phyloP scores from a whole-genome alignment of 35 echinoderm and acorn worm genomes.

The Anneissia japonica region DNA sequence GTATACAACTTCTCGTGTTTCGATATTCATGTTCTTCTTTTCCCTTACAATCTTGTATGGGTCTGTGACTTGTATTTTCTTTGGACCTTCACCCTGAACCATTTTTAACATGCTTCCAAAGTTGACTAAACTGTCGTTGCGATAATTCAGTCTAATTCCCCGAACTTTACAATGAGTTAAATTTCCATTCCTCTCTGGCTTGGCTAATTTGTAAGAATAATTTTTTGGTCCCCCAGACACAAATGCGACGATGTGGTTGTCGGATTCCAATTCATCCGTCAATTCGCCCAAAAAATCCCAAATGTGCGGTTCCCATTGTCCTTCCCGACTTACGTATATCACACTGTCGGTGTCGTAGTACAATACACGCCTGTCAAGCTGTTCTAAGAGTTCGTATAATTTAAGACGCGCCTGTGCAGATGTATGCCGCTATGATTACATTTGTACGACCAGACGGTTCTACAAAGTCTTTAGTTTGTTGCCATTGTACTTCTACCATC shows the following conservation, averaged over 20 bases:
- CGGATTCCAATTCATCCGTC: constrained; percentile 43
- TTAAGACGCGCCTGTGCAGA: constrained; percentile 50
- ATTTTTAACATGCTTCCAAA: no score
- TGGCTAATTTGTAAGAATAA: constrained; percentile 43
- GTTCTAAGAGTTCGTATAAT: constrained; percentile 46
- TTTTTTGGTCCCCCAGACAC: constrained; percentile 35
- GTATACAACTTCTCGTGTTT: no score
- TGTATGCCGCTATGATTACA: constrained; percentile 51
- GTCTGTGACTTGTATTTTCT: no score
- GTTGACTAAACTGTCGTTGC: no score
- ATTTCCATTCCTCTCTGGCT: no score
- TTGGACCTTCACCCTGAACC: no score
- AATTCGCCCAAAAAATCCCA: constrained; percentile 55
- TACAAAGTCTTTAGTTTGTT: not conserved
- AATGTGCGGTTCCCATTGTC: constrained; percentile 4
- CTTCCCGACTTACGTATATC: constrained; percentile 18
- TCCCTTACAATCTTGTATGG: no score
- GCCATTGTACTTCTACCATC: constrained; percentile 4
- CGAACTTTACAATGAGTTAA: no score
- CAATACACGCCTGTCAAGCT: constrained; percentile 27
- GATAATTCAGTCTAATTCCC: no score
- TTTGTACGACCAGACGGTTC: constrained; percentile 9
- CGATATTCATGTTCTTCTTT: no score
- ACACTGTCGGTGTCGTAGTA: constrained; percentile 69
- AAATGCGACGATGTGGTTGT: constrained; percentile 32